These are phyloP conservation scores for Harpalus rubripes DNA, from an alignment of 2,888 invertebrate species.

Conservation along the genomic window DNA sequence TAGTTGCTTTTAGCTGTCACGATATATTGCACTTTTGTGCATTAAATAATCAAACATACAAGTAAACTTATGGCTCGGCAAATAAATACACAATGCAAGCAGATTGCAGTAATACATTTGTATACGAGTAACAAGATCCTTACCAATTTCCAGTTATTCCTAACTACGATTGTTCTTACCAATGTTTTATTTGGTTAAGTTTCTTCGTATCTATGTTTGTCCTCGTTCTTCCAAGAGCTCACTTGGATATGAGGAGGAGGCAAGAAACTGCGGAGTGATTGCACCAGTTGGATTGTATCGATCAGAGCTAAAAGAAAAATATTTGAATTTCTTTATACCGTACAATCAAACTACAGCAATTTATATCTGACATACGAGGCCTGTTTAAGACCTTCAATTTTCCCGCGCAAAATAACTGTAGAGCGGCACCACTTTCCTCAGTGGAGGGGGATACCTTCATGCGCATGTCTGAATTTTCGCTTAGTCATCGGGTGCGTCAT, in stretches of 20 bases:
- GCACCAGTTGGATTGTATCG: slow-evolving; percentile 92
- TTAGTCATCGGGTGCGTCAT: no score
- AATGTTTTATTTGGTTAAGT: slow-evolving; percentile 71
- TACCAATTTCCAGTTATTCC: slow-evolving; percentile 21
- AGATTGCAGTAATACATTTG: slow-evolving; percentile 52
- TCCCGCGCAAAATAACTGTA: no score
- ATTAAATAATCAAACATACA: slow-evolving; percentile 32
- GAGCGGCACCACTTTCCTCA: no score
- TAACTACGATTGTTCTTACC: slow-evolving; percentile 28
- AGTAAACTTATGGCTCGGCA: slow-evolving; percentile 53
- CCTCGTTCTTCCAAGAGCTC: slow-evolving; percentile 94
- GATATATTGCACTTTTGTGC: slow-evolving; percentile 61
- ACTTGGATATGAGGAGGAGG: slow-evolving; percentile 94
- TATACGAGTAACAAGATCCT: slow-evolving; percentile 54
- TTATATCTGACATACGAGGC: no score
- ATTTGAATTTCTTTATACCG: no score
- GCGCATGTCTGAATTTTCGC: no score
- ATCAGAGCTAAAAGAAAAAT: slow-evolving; percentile 82
- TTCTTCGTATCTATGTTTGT: slow-evolving; percentile 81
- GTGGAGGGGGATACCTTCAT: no score
- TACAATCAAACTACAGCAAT: no score
- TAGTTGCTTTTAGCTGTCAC: slow-evolving; percentile 63
- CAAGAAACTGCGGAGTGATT: slow-evolving; percentile 89
- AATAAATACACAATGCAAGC: slow-evolving; percentile 56
- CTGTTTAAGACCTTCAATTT: no score